Percentiles rank a stretch among this genome's conserved stretches.
Conservation (phyloP, 2,113 vertebrate species). For the Hydrochoerus hydrochaeris region DNA sequence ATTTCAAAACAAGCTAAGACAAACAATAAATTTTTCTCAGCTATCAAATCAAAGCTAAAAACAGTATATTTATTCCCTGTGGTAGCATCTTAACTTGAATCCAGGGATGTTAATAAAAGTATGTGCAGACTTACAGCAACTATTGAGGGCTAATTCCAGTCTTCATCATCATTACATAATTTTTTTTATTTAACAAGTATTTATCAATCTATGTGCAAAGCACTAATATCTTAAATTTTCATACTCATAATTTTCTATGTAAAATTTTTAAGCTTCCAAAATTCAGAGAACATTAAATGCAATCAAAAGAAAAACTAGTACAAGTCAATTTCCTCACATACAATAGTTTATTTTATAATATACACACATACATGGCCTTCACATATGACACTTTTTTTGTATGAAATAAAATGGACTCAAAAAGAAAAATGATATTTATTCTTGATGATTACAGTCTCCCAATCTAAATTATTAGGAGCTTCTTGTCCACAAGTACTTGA, state of each 20-base stretch:
- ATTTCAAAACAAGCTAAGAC: constrained; percentile 58
- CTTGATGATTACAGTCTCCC: neutral
- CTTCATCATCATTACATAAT: constrained; percentile 13
- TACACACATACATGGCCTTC: neutral
- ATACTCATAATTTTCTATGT: constrained; percentile 36
- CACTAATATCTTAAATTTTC: constrained; percentile 36
- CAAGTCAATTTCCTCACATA: neutral
- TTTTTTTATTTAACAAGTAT: constrained; percentile 34
- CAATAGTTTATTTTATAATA: constrained; percentile 16
- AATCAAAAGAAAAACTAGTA: constrained; percentile 30
- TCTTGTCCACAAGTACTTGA: neutral
- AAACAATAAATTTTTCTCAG: constrained; percentile 46
- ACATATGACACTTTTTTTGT: neutral
- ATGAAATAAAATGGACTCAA: too few relatives aligned
- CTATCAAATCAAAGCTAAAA: constrained; percentile 56
- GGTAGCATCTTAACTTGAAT: neutral
- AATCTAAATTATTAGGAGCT: neutral
- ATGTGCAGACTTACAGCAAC: neutral
- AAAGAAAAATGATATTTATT: neutral
- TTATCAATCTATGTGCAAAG: constrained; percentile 25
- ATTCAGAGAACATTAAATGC: neutral
- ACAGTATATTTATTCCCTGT: neutral
- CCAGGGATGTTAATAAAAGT: constrained; percentile 46
- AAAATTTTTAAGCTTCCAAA: constrained; percentile 36
- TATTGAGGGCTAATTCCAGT: neutral